Conservation (phyloP, 2,113 vertebrate genomes). For the Leucosticte australis region DNA sequence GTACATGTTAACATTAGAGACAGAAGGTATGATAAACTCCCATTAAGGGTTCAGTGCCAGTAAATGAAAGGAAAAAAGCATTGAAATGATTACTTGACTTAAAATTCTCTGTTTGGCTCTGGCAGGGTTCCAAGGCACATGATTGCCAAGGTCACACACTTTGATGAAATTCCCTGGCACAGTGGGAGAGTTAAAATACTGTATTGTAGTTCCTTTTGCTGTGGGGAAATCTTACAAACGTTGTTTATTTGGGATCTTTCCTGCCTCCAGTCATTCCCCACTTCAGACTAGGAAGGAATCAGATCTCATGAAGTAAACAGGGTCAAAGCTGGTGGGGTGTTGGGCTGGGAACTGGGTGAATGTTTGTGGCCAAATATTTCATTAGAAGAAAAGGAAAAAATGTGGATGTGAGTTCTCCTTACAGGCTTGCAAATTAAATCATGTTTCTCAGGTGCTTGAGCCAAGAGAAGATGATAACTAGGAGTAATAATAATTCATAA, state of each 20-base stretch:
- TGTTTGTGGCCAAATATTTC: slow-evolving; percentile 9
- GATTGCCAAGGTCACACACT: slow-evolving; percentile 14
- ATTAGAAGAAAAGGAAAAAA: neutral
- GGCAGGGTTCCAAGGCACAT: slow-evolving; percentile 10
- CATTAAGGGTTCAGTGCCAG: neutral
- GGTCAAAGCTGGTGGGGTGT: neutral
- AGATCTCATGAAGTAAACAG: neutral
- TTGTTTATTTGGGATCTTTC: slow-evolving; percentile 25
- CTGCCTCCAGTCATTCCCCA: slow-evolving; percentile 13
- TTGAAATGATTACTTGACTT: slow-evolving; percentile 7
- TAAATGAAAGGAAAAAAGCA: neutral
- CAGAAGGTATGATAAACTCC: slow-evolving; percentile 7
- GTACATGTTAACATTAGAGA: neutral
- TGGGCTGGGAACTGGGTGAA: neutral
- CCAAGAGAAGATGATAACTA: slow-evolving; percentile 12
- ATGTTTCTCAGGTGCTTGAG: slow-evolving; percentile 9
- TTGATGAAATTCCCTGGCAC: slow-evolving; percentile 52
- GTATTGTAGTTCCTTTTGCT: neutral
- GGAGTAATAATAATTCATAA: neutral
- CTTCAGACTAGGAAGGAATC: neutral
- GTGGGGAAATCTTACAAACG: neutral
- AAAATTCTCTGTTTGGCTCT: neutral
- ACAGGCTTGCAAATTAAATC: neutral
- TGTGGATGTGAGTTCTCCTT: neutral
- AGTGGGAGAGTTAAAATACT: slow-evolving; percentile 36